Evolutionary conservation across 1,140 invertebrate species (phyloP), one percentile per base, ranked within the genome.

Genomic region (Triops longicaudatus): DNA sequence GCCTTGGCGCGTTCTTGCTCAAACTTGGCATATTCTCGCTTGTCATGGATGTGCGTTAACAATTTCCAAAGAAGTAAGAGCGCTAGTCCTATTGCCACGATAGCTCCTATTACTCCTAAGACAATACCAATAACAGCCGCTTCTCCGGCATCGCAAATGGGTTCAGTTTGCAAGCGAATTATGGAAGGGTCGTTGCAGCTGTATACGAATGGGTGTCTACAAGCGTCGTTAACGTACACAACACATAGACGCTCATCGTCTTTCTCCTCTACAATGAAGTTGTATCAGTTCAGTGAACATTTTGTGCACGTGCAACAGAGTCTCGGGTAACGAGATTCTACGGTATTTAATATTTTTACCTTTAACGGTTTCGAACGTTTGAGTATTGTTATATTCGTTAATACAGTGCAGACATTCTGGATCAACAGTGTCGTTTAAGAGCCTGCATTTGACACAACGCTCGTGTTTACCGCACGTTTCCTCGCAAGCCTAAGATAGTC

Each of bases 1-100:
- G 76, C 76, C n/a, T 77, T 77, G 37, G 31, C 17, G 26, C 72
- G 73, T 12, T 77, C 50, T 4, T 63, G 17, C 14, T 63, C 50
- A 22, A 77, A 77, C 4, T 42, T 37, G 72, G 76, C 76, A 42
- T 73, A 77, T 77, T 77, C 76, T 44, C 44, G 73, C n/a, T 72
- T 71, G 26, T 77, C 76, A 73, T 77, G 73, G 10, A 77, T 37
- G 37, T 73, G 73, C n/a, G 50, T 22, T 17, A 77, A 41, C 17
- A 77, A 44, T 4, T 73, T 37, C 76, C 76, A 77, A 5, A 77
- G 26, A 26, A 77, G 73, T 12, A 77, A 27, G 7, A 77, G 72
- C 1, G 72, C 72, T 11, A 77, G 42, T 42, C 76, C 76, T n/a
- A 77, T 10, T 10, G 41, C 41, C 11, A 73, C 72, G 27, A 77